phyloP scores from a whole-genome alignment of 2,888 invertebrate genomes.

The Troides oblongomaculatus region DNA sequence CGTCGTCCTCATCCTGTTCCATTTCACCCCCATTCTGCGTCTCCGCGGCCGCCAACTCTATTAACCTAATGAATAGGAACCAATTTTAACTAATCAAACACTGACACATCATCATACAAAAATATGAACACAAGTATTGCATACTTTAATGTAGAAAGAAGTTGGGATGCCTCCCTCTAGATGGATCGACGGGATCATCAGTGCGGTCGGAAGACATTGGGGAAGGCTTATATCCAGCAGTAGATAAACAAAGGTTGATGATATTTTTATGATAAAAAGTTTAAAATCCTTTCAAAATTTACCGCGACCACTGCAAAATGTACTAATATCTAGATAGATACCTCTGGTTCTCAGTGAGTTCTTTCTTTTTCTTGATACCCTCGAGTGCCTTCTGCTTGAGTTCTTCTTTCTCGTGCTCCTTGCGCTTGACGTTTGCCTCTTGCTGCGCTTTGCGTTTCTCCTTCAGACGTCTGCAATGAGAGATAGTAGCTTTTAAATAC shows the following conservation, averaged over 20 bases:
- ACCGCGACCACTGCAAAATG: too few relatives aligned
- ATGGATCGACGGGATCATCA: too few relatives aligned
- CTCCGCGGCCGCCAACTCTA: constrained; percentile 78
- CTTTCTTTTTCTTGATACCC: constrained; percentile 83
- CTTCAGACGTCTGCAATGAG: constrained; percentile 82
- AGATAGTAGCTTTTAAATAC: too few relatives aligned
- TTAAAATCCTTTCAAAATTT: too few relatives aligned
- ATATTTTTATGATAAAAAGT: too few relatives aligned
- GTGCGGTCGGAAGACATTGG: too few relatives aligned
- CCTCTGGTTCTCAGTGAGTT: constrained; percentile 71
- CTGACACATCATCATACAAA: neutral
- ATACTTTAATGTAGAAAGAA: too few relatives aligned
- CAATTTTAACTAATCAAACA: too few relatives aligned
- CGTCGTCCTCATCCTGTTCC: constrained; percentile 84
- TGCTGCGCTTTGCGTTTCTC: constrained; percentile 88
- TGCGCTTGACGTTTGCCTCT: constrained; percentile 84
- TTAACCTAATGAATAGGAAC: constrained; percentile 50
- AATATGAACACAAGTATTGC: neutral
- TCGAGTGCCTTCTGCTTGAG: constrained; percentile 84
- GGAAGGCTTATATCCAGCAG: too few relatives aligned
- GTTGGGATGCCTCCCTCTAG: too few relatives aligned
- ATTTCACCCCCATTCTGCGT: constrained; percentile 63
- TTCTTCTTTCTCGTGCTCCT: constrained; percentile 82
- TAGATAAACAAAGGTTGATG: too few relatives aligned
- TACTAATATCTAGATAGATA: constrained; percentile 31